Evolutionary conservation across 2,113 vertebrate genomes (phyloP).

Genomic region (Xiphophorus hellerii): DNA sequence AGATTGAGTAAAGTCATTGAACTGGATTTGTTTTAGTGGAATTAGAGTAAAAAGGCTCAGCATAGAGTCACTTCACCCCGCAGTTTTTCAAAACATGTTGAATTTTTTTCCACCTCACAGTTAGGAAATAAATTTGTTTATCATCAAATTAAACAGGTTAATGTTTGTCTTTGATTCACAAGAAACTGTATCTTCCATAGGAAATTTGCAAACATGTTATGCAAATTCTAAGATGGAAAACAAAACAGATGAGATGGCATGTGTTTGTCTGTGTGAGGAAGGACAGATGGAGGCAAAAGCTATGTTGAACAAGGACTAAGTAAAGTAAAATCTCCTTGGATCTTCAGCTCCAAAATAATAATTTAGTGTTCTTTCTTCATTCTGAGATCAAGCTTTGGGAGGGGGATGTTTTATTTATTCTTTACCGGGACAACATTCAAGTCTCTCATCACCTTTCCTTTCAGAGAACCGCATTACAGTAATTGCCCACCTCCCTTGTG

Average conservation of each 20-base stretch:
- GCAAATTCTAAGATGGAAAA: not conserved
- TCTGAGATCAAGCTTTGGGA: not conserved
- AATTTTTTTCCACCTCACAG: not conserved
- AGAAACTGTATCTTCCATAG: not conserved
- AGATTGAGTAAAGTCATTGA: not conserved
- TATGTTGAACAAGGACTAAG: not conserved
- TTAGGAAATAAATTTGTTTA: not conserved
- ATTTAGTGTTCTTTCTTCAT: constrained; percentile 29
- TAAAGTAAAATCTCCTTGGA: constrained; percentile 34
- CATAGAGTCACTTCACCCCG: not conserved
- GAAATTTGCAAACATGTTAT: constrained; percentile 10
- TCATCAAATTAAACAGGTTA: not conserved
- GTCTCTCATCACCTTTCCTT: too few relatives aligned
- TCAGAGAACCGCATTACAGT: not conserved
- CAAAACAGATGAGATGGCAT: constrained; percentile 14
- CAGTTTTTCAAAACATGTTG: not conserved
- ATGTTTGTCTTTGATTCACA: not conserved
- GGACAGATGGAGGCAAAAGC: constrained; percentile 11
- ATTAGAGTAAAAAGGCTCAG: not conserved
- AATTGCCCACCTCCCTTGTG: not conserved
- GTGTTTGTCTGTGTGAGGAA: not conserved
- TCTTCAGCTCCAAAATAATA: constrained; percentile 23
- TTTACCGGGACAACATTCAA: not conserved
- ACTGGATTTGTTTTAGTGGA: not conserved
- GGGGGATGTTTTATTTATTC: not conserved